Evolutionary conservation across 2,888 invertebrate species (phyloP), one percentile per base, ranked within the genome.

Genomic region (Camponotus fellah): DNA sequence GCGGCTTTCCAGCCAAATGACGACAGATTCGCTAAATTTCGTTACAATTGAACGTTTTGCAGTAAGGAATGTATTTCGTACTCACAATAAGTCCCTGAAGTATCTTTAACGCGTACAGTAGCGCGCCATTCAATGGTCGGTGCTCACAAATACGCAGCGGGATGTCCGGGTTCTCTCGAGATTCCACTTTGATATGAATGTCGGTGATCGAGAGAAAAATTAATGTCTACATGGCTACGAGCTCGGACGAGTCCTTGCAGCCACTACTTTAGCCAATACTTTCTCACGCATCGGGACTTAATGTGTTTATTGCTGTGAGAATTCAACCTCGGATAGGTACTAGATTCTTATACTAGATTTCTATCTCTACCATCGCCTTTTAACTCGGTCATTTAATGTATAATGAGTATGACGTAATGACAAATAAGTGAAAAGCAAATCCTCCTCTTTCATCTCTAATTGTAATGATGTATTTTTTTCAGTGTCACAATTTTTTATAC

Each of bases 231-330:
- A 68, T 26, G 46, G 40, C 21, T 2, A 14, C 26, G n/a, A 26
- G 9, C 34, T 10, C 26, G 83, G 58, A 65, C 69, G 64, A 81
- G 62, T 49, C 74, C 53, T 49, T 64, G 85, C 76, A 86, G 91
- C 86, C 92, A 91, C 91, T 92, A 92, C 89, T 87, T 92, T 71
- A 84, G n/a, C n/a, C n/a, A n/a, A n/a, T n/a, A n/a, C n/a, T n/a
- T n/a, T n/a, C 85, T 40, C 74, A 34, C 87, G 43, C 60, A 68
- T 75, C 58, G 83, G 85, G 90, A 87, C 85, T 92, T 93, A 93
- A 93, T 92, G 93, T 93, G 93, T 94, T 94, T 93, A 93, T 94
- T 93, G 93, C 93, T 94, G 94, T 94, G 94, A 94, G 94, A 94
- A 94, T 92, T 92, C 87, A 85, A 91, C 86, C 87, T 86, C 85